Base-by-base conservation (phyloP, 2,113 vertebrate species). In the Ammodytes marinus region DNA sequence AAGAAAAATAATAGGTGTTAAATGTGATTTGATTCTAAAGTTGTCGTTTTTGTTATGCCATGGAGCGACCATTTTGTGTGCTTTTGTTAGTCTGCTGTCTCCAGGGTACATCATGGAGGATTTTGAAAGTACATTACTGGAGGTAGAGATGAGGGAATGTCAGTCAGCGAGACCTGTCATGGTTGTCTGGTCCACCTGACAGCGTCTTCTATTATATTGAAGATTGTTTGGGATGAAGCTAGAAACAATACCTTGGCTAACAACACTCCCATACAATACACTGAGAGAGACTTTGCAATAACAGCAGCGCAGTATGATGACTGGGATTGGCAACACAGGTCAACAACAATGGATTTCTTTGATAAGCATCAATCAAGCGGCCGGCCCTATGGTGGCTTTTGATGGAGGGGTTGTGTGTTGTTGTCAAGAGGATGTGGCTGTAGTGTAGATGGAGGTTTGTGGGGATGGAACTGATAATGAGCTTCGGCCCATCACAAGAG, bases 301-400 rank as follows among this genome's bases (percentile, higher is more conserved):
- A 80, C 57, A 9, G 77, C 27, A 42, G 57, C 66, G 39, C 63
- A 73, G 27, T 76, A 85, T 77, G 82, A 89, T 84, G 65, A 78
- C 87, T 65, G 84, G 83, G 82, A 90, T 74, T 80, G 87, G 83
- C 83, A 77, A 87, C 83, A 81, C 85, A 37, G 87, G 88, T 88
- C 87, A 92, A 88, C 92, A 92, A 88, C 92, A 89, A 89, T 88
- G 76, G 87, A 82, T 87, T 27, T 91, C 84, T 84, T 85, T 89
- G 89, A 92, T 86, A 84, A 92, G 82, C 85, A 92, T 91, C 89
- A 88, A 90, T 91, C 90, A 90, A 59, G 70, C 76, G 47, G 79
- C 66, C 27, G 59, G 70, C 42, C 82, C 84, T 88, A 85, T 74
- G 1, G 77, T 66, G 89, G 86, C 74, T 86, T 27, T 90, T 88